phyloP scores from a whole-genome alignment of 2,797 vertebrate genomes.

The Myripristis murdjan region DNA sequence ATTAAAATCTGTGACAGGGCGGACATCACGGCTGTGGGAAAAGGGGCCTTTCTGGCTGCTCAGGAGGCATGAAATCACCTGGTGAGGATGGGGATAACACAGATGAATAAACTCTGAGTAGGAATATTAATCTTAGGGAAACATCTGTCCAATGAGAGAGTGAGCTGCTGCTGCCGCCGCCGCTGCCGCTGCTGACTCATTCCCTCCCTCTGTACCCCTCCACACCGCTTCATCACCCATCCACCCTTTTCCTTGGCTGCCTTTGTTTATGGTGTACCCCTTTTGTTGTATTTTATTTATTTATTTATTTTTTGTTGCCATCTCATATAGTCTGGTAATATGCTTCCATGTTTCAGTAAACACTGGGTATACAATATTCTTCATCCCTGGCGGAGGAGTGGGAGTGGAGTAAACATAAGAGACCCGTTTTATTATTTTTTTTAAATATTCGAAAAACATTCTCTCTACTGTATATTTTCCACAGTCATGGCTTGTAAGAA shows the following conservation, averaged over 20 bases:
- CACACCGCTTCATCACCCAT: constrained; percentile 54
- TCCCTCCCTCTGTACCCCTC: constrained; percentile 41
- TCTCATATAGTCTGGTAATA: constrained; percentile 41
- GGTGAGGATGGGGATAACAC: constrained; percentile 61
- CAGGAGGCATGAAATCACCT: constrained; percentile 78
- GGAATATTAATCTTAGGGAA: constrained; percentile 76
- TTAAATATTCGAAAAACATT: constrained; percentile 10
- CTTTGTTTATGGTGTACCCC: constrained; percentile 51
- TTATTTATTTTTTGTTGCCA: constrained; percentile 18
- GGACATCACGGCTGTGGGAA: constrained; percentile 46
- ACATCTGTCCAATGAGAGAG: constrained; percentile 68
- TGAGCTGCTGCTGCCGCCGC: constrained; percentile 40
- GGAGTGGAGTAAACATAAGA: constrained; percentile 18
- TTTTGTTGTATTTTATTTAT: constrained; percentile 38
- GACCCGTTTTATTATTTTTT: constrained; percentile 4
- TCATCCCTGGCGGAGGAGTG: constrained; percentile 24
- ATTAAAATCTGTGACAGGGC: constrained; percentile 71
- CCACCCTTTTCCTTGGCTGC: constrained; percentile 27
- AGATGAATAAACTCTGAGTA: constrained; percentile 70
- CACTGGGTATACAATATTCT: constrained; percentile 28
- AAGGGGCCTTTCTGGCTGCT: constrained; percentile 59
- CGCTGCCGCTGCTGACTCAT: constrained; percentile 65
- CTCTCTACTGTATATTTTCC: constrained; percentile 8
- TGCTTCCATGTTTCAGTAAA: constrained; percentile 57
- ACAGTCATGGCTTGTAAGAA: background rate